phyloP scores from a whole-genome alignment of 2,797 vertebrate species.

The Urosaurus nigricauda region DNA sequence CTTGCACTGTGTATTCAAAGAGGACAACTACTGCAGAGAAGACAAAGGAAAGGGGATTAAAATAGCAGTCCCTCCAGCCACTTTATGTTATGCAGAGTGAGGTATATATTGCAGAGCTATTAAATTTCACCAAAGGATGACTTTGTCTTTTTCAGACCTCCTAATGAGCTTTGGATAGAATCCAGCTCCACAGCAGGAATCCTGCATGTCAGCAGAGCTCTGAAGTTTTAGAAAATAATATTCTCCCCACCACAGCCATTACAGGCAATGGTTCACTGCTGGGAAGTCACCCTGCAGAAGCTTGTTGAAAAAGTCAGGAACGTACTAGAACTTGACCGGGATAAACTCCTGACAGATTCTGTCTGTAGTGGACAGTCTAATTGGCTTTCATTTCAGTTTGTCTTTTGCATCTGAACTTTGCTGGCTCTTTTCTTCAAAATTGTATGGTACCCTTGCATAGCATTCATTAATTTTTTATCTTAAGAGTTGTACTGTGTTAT shows the following conservation, averaged over 20 bases:
- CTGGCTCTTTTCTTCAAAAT: too few species aligned
- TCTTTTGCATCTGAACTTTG: too few species aligned
- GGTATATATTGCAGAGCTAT: conserved; percentile 2
- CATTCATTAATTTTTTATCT: not conserved
- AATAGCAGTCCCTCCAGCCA: not conserved
- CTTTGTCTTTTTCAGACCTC: not conserved
- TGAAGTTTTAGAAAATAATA: not conserved
- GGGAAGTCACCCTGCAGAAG: not conserved
- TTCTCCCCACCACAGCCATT: not conserved
- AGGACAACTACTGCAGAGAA: conserved; percentile 3
- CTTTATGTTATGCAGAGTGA: conserved; percentile 12
- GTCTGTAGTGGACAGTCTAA: too few species aligned
- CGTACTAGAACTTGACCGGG: not conserved
- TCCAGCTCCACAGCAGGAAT: not conserved
- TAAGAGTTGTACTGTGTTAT: not conserved
- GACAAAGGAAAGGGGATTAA: conserved; percentile 16
- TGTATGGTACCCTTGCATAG: too few species aligned
- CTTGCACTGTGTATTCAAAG: not conserved
- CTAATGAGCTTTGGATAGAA: conserved; percentile 19
- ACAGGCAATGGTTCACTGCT: not conserved
- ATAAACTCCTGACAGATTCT: too few species aligned
- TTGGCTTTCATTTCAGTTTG: too few species aligned
- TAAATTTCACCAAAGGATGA: conserved; percentile 16
- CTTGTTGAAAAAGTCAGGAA: not conserved
- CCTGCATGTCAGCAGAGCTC: not conserved